Evolutionary conservation across 2,113 vertebrate genomes (phyloP).

Genomic region (rat (Rattus norvegicus)): GRCr8 NC_086024.1:133338501-133339000

Average conservation of each 20-base stretch:
- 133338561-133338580: accelerated
- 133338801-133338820: accelerated
- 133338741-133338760: not conserved
- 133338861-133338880: constrained; percentile 2
- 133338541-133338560: not conserved
- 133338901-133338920: not conserved
- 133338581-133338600: not conserved
- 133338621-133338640: not conserved
- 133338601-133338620: not conserved
- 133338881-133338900: not conserved
- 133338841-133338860: not conserved
- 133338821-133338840: not conserved
- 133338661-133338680: not conserved
- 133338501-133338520: not conserved
- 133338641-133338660: not conserved
- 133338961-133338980: not conserved
- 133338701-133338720: accelerated
- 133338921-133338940: not conserved
- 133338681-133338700: not conserved
- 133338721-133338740: not conserved
- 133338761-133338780: accelerated
- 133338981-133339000: not conserved
- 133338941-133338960: accelerated
- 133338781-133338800: not conserved
- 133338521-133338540: not conserved